phyloP scores from a whole-genome alignment of 92 coral and sea anemone species.

The Umimayanthus chanpuru region DNA sequence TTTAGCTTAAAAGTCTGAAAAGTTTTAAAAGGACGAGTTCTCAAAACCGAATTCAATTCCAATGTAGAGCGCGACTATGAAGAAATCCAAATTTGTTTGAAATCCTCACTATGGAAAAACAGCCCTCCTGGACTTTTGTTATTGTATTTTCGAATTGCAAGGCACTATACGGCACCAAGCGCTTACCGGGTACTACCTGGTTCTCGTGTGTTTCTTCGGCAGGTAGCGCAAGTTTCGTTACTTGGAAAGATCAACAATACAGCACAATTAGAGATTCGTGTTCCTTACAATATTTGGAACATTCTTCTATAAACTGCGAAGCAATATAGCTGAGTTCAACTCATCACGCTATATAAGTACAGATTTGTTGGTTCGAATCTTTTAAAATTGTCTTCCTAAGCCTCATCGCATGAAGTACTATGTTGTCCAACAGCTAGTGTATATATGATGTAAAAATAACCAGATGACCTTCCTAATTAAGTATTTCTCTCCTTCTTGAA shows the following conservation, averaged over 20 bases:
- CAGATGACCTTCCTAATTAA: slow-evolving; percentile 37
- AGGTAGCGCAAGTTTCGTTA: background rate
- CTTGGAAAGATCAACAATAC: slow-evolving; percentile 16
- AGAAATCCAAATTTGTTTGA: no score
- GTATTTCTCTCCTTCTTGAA: background rate
- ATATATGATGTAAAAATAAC: background rate
- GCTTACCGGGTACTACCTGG: slow-evolving; percentile 16
- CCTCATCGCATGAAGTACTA: background rate
- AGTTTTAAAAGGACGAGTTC: background rate
- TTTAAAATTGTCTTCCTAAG: background rate
- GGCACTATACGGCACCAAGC: slow-evolving; percentile 11
- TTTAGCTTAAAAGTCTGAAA: no score
- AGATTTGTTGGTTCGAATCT: background rate
- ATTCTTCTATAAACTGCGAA: background rate
- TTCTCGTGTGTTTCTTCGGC: background rate
- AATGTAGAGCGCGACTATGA: no score
- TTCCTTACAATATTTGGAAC: background rate
- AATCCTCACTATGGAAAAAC: background rate
- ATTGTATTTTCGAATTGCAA: slow-evolving; percentile 9
- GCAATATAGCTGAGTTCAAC: background rate
- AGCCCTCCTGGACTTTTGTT: background rate
- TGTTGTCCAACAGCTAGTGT: background rate
- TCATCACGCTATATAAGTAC: background rate
- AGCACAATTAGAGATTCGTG: background rate
- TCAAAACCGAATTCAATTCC: background rate